Evolutionary conservation across 37 sponge, comb jelly and placozoan species (phyloP).

Genomic region (Halichondria panicea): DNA sequence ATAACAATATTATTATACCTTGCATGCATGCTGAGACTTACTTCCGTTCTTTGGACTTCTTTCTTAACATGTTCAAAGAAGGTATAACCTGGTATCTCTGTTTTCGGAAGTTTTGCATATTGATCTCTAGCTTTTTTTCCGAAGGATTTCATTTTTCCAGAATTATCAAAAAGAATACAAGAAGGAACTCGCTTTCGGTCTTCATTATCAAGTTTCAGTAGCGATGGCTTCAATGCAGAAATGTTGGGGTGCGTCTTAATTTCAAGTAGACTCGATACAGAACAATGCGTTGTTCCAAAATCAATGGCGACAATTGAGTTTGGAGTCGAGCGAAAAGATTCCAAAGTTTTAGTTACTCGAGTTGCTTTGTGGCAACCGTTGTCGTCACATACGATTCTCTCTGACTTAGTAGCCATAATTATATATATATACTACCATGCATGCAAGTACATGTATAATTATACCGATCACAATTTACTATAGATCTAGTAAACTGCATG

Average conservation of each 20-base stretch:
- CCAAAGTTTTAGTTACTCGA: too few species aligned
- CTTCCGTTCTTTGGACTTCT: constrained; percentile 37
- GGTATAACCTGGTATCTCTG: neutral
- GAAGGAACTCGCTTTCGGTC: constrained; percentile 50
- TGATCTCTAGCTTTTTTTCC: constrained; percentile 22
- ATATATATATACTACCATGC: too few species aligned
- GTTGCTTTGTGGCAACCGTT: too few species aligned
- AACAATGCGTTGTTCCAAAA: constrained; percentile 50
- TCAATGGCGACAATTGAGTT: constrained; percentile 50
- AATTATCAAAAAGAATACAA: constrained; percentile 26
- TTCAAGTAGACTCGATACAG: constrained; percentile 28
- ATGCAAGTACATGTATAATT: too few species aligned
- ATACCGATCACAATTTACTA: too few species aligned
- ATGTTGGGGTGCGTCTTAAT: too few species aligned
- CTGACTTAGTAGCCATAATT: too few species aligned
- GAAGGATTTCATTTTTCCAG: constrained; percentile 19
- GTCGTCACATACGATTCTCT: too few species aligned
- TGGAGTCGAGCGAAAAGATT: constrained; percentile 1
- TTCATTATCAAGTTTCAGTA: too few species aligned
- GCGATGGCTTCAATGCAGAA: too few species aligned
- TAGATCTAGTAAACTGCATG: too few species aligned
- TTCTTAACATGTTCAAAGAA: constrained; percentile 57
- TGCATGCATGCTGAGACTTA: neutral
- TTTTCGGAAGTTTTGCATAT: constrained; percentile 8
- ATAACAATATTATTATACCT: neutral